Base-by-base conservation (phyloP, 2,888 invertebrate species). In the Arge pagana region DNA sequence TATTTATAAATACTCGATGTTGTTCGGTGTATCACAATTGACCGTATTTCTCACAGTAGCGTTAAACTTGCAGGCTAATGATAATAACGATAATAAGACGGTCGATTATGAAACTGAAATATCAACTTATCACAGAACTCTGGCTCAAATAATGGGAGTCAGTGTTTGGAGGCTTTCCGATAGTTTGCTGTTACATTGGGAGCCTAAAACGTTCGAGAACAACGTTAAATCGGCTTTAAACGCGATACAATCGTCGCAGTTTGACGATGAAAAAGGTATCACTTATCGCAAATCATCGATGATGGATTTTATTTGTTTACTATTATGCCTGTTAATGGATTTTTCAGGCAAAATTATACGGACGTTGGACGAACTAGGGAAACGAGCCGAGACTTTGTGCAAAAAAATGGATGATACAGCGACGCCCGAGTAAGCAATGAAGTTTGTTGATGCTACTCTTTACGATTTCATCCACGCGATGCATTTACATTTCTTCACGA, bases 161-260 rank as follows among this genome's bases (percentile, higher is more conserved):
- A 66, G 64, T 45, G 48, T 75, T 24, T 75, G 72, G 72, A 65
- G 61, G 54, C 56, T 75, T 19, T 75, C 76, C 0, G 74, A 74
- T 31, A 70, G 67, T 53, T 62, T 65, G 48, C 48, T 70, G 39
- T 57, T 74, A 11, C 62, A 61, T 50, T 77, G 77, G 69, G 61
- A 77, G 52, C 67, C 72, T 11, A 62, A 57, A 23, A 62, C 68
- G 43, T 64, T 72, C 8, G 61, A 66, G 36, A 54, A 67, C 7
- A 62, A 63, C 4, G 49, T 71, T 50, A 59, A 48, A 16, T 56
- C 54, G 33, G 57, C 64, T 11, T 52, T 76, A 19, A 49, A 58
- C 24, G 59, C 63, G 11, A 52, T 75, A 13, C 41, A 60, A 28
- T 40, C 41, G 26, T 39, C 54, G 4, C 28, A 57, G 16, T 52